Evolutionary conservation across 2,797 vertebrate genomes (phyloP).

Genomic region (Erethizon dorsatum): DNA sequence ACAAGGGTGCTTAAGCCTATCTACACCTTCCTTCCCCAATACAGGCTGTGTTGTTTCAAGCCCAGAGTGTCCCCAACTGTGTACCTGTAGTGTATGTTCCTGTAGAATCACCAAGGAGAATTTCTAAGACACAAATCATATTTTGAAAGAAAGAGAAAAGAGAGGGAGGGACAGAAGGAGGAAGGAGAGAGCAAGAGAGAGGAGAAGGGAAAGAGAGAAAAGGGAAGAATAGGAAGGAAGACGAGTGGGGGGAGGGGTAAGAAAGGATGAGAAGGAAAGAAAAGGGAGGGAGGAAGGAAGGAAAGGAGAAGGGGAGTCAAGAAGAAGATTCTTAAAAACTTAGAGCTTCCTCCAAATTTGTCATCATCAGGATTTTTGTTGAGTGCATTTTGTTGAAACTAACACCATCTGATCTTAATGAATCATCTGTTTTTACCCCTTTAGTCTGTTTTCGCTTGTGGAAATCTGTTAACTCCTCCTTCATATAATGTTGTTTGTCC

Average conservation of each 20-base stretch:
- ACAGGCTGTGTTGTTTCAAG: conserved; percentile 55
- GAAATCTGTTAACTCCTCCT: not conserved
- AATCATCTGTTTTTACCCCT: not conserved
- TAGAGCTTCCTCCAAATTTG: not conserved
- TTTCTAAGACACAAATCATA: not conserved
- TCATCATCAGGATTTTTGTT: not conserved
- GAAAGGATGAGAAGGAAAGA: not conserved
- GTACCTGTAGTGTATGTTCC: not conserved
- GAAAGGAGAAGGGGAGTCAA: not conserved
- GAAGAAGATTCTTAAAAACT: not conserved
- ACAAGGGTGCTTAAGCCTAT: conserved; percentile 24
- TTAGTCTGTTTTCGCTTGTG: not conserved
- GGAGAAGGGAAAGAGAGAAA: not conserved
- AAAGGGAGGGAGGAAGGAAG: no score
- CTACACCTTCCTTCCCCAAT: not conserved
- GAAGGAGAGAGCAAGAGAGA: no score
- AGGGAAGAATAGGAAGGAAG: not conserved
- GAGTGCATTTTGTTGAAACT: not conserved
- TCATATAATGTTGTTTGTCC: not conserved
- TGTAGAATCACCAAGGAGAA: not conserved
- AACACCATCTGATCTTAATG: not conserved
- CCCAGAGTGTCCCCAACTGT: not conserved
- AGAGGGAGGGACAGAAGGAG: not conserved
- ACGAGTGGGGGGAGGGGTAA: no score
- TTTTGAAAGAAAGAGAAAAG: not conserved